Base-by-base conservation (phyloP, 2,888 invertebrate genomes). In the Hyposoter dolosus region DNA sequence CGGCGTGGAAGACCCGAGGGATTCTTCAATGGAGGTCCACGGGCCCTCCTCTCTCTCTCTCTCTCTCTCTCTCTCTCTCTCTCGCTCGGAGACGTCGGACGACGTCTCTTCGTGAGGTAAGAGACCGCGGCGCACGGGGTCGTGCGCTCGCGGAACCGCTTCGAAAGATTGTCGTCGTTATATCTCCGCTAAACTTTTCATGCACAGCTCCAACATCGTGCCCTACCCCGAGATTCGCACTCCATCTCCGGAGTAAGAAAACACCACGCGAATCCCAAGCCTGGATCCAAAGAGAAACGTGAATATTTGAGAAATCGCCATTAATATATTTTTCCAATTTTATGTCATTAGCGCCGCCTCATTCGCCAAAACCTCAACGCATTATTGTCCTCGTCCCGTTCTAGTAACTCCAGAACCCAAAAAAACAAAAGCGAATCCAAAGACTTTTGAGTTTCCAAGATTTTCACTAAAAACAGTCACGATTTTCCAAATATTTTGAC, bases 11-110 rank as follows among this genome's bases (percentile, higher is more conserved):
- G 83, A 75, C 87, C 77, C 82, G 83, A 72, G 78, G 78, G 87
- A 87, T 88, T 87, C 86, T 88, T 88, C 88, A 88, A 88, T 88
- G 88, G 88, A 88, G 86, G 83, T 85, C 86, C 85, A 79, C 78
- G 69, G 56, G 83, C 80, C 72, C 80, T 63, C 82, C 4, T 65
- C 85, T 63, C 45, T 69, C 77, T 56, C 68, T 60, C 66, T 81
- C 71, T 72, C 56, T 63, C 47, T 69, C 81, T 68, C 50, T 50
- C 84, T 69, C 81, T 60, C 43, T 72, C 76, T 53, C 68, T 68
- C 72, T 56, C 76, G 76, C 75, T 81, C 77, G 5, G 43, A 17
- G 35, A 43, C 69, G 78, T 78, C 68, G 68, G 79, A 68, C 69
- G 69, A 60, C 69, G 82, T 86, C 82, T 79, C 82, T 80, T 86